phyloP scores from a whole-genome alignment of 2,888 invertebrate genomes.

The Campoplex nolae region DNA sequence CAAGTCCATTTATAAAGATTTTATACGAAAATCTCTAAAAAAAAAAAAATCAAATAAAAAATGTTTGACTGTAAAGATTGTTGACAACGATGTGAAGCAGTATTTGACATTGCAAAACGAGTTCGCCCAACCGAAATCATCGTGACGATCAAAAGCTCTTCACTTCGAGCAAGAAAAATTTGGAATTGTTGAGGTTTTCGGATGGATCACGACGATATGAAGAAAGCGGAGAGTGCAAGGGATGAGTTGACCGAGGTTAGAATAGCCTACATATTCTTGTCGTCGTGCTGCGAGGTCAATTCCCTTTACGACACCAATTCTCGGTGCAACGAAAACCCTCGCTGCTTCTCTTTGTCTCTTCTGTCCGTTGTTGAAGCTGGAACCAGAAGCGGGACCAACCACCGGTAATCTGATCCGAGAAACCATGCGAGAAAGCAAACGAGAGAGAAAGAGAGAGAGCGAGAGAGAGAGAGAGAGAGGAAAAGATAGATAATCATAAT shows the following conservation, averaged over 20 bases:
- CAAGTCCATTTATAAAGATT: background rate
- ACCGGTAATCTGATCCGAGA: slow-evolving; percentile 79
- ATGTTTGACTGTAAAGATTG: background rate
- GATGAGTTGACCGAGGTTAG: slow-evolving; percentile 40
- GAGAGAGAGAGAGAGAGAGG: slow-evolving; percentile 7
- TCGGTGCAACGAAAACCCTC: slow-evolving; percentile 79
- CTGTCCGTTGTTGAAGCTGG: slow-evolving; percentile 51
- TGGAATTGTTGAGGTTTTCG: background rate
- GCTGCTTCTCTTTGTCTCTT: slow-evolving; percentile 71
- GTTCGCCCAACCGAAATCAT: background rate
- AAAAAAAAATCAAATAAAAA: background rate
- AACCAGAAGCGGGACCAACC: slow-evolving; percentile 70
- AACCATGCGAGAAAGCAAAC: slow-evolving; percentile 27
- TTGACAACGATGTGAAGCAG: background rate
- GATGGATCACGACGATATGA: background rate
- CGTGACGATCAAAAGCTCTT: background rate
- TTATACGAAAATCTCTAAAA: background rate
- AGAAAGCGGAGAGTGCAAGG: slow-evolving; percentile 4
- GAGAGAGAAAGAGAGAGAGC: slow-evolving; percentile 20
- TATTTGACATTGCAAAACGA: background rate
- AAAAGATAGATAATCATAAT: slow-evolving; percentile 23
- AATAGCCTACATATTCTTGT: slow-evolving; percentile 50
- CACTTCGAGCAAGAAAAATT: background rate
- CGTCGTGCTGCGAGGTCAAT: slow-evolving; percentile 70
- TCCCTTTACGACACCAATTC: slow-evolving; percentile 77